Evolutionary conservation across 1,140 invertebrate genomes (phyloP).

Genomic region (Aphelenchoides avenae): DNA sequence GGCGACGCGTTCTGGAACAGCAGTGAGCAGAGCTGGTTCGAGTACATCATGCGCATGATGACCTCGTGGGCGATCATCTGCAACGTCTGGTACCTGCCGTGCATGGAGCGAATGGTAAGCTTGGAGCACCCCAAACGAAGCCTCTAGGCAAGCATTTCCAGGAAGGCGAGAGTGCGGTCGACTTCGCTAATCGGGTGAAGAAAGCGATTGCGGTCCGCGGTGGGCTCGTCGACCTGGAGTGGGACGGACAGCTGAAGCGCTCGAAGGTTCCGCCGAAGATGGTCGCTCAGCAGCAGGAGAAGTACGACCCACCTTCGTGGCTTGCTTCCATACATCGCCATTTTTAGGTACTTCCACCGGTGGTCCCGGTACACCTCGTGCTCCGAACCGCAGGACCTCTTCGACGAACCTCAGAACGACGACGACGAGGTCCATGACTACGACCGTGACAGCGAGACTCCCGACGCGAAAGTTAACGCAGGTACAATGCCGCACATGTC

Average conservation of each 20-base stretch:
- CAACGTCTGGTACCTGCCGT: slow-evolving; percentile 97
- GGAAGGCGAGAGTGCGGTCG: slow-evolving; percentile 60
- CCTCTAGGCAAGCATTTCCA: too few relatives aligned
- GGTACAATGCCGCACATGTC: too few relatives aligned
- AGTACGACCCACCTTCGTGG: too few relatives aligned
- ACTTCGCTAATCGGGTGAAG: slow-evolving; percentile 63
- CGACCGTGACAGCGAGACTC: too few relatives aligned
- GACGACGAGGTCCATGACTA: too few relatives aligned
- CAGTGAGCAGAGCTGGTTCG: slow-evolving; percentile 81
- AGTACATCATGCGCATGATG: slow-evolving; percentile 96
- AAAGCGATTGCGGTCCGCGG: slow-evolving; percentile 61
- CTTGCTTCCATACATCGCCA: too few relatives aligned
- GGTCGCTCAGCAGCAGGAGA: slow-evolving; percentile 42
- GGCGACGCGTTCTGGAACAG: slow-evolving; percentile 99
- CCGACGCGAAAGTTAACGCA: too few relatives aligned
- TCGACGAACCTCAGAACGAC: too few relatives aligned
- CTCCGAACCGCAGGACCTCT: slow-evolving; percentile 28
- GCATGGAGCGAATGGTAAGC: slow-evolving; percentile 67
- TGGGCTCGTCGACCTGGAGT: slow-evolving; percentile 63
- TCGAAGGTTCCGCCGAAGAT: slow-evolving; percentile 51
- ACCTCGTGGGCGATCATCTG: slow-evolving; percentile 98
- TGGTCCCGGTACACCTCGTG: slow-evolving; percentile 30
- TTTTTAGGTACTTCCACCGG: slow-evolving; percentile 27
- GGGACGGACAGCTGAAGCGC: slow-evolving; percentile 53
- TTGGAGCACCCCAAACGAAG: too few relatives aligned